These are phyloP conservation scores for Gortyna flavago DNA, from an alignment of 2,888 invertebrate species.

Conservation along the genomic window DNA sequence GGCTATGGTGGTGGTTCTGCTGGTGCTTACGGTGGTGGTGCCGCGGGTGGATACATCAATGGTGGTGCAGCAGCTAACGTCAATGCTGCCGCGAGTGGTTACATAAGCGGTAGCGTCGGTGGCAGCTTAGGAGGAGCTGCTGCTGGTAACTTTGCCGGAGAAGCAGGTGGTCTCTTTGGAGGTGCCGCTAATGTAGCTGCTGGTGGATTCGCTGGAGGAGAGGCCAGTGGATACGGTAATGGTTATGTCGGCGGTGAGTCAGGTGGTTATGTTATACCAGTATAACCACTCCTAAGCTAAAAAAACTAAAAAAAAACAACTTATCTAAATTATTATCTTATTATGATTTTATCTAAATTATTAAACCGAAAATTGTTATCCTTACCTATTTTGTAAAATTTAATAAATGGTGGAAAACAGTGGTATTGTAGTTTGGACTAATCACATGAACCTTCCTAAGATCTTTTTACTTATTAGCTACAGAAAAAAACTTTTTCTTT, in stretches of 20 bases:
- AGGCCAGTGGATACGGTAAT: neutral
- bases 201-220: neutral
- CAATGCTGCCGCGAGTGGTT: neutral
- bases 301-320: constrained; percentile 4
- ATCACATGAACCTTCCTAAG: neutral
- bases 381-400: neutral
- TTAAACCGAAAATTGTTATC: neutral
- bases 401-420: constrained; percentile 7
- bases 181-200: neutral
- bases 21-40: neutral
- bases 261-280: neutral
- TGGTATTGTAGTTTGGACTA: constrained; percentile 3
- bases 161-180: neutral
- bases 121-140: constrained; percentile 2
- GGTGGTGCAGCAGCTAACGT: neutral
- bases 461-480: neutral
- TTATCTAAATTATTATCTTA: too few relatives aligned
- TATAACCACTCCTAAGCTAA: neutral
- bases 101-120: neutral
- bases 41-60: neutral
- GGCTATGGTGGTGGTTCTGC: neutral
- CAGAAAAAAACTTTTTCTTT: neutral
- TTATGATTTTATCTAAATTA: constrained; percentile 12
- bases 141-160: too few relatives aligned
- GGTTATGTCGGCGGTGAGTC: constrained; percentile 1